These are phyloP conservation scores for Nowickia ferox DNA, from an alignment of 2,888 invertebrate species.

Conservation along the genomic window DNA sequence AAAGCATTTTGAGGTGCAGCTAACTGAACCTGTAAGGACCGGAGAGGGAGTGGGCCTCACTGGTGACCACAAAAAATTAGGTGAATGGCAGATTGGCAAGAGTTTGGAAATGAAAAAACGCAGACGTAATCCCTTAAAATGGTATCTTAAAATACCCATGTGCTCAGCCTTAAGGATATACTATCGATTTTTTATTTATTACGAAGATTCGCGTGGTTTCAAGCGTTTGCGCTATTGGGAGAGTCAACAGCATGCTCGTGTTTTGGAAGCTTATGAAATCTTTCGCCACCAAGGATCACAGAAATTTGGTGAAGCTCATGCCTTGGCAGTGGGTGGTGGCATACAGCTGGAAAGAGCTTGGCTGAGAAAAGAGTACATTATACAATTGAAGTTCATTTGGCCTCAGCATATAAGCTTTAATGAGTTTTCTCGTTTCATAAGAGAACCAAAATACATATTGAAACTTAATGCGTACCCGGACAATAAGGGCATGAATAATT, in stretches of 20 bases:
- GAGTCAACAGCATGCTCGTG: slow-evolving; percentile 84
- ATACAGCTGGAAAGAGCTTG: slow-evolving; percentile 88
- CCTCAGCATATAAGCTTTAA: slow-evolving; percentile 89
- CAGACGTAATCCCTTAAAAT: slow-evolving; percentile 83
- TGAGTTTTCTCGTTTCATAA: slow-evolving; percentile 82
- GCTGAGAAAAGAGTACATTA: slow-evolving; percentile 88
- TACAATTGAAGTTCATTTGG: slow-evolving; percentile 90
- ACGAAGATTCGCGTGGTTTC: slow-evolving; percentile 75
- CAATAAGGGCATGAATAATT: slow-evolving; percentile 44
- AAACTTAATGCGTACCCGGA: slow-evolving; percentile 61
- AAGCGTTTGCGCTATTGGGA: slow-evolving; percentile 79
- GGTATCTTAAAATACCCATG: slow-evolving; percentile 87
- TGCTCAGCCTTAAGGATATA: slow-evolving; percentile 84
- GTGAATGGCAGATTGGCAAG: slow-evolving; percentile 88
- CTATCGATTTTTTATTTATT: slow-evolving; percentile 79
- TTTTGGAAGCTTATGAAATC: slow-evolving; percentile 78
- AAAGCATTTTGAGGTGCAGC: slow-evolving; percentile 80
- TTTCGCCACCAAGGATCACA: slow-evolving; percentile 75
- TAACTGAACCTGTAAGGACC: slow-evolving; percentile 83
- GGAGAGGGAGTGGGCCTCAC: slow-evolving; percentile 89
- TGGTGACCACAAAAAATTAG: slow-evolving; percentile 88
- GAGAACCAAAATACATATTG: slow-evolving; percentile 59
- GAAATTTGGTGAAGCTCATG: slow-evolving; percentile 76
- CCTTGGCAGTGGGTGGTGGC: slow-evolving; percentile 76
- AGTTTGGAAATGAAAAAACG: slow-evolving; percentile 83